Conservation (phyloP, 1,140 invertebrate genomes). For the Calliphora vicina region DNA sequence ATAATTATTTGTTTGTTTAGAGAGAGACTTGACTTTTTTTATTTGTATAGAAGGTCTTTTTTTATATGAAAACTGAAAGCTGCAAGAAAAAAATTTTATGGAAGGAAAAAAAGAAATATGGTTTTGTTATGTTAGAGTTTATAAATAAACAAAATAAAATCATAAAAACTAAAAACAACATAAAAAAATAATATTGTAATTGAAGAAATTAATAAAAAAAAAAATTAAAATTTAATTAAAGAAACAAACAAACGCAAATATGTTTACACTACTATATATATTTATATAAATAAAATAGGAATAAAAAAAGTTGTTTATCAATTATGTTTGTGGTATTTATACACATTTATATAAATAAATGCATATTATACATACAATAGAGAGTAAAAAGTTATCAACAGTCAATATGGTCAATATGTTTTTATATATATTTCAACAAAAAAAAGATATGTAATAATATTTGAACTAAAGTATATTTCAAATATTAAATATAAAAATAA, state of each 20-base stretch:
- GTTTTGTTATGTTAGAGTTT: constrained; percentile 22
- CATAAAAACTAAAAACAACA: background rate
- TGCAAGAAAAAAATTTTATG: constrained; percentile 28
- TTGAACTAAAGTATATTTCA: background rate
- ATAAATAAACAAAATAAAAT: constrained; percentile 13
- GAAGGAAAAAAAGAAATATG: constrained; percentile 32
- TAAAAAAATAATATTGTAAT: background rate
- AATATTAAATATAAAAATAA: background rate
- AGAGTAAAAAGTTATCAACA: background rate
- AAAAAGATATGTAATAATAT: background rate
- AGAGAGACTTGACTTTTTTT: background rate
- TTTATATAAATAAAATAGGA: background rate
- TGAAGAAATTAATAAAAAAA: background rate
- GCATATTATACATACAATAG: background rate
- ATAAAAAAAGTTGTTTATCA: background rate
- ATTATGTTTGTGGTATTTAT: constrained; percentile 2
- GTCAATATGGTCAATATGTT: background rate
- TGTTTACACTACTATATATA: background rate
- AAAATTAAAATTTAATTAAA: background rate
- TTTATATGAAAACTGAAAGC: background rate
- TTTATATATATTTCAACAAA: background rate
- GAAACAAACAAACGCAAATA: background rate
- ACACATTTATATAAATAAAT: background rate
- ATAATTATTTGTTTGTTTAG: background rate
- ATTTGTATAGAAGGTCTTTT: background rate